These are phyloP conservation scores for Dynastes hyllus DNA, from an alignment of 2,888 invertebrate species.

Conservation along the genomic window DNA sequence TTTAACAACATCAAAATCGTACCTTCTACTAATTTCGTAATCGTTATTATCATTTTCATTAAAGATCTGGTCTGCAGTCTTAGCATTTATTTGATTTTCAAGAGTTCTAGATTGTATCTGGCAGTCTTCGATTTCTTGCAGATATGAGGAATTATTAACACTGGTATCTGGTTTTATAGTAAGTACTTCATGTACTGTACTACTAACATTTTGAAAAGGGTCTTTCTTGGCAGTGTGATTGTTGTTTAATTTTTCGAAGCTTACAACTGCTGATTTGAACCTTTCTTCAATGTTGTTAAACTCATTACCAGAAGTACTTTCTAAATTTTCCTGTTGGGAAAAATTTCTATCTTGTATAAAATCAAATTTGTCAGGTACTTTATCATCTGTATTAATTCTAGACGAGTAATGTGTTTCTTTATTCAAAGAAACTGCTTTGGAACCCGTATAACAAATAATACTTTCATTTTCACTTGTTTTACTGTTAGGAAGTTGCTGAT, in stretches of 20 bases:
- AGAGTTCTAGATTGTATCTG: background rate
- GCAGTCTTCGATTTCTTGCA: no score
- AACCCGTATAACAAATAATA: constrained; percentile 2
- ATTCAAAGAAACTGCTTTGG: background rate
- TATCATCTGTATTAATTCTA: constrained; percentile 6
- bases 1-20: background rate
- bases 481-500: constrained; percentile 2
- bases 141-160: no score
- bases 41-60: background rate
- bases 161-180: no score
- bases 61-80: background rate
- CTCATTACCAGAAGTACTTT: no score
- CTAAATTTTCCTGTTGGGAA: no score
- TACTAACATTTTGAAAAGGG: no score
- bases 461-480: background rate
- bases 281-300: no score
- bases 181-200: no score
- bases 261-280: no score
- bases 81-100: background rate
- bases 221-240: no score
- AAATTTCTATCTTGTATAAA: no score
- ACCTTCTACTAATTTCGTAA: background rate
- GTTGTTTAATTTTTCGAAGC: no score
- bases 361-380: constrained; percentile 18
- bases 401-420: background rate